phyloP scores from a whole-genome alignment of 2,113 vertebrate genomes.

The Neolamprologus longior region DNA sequence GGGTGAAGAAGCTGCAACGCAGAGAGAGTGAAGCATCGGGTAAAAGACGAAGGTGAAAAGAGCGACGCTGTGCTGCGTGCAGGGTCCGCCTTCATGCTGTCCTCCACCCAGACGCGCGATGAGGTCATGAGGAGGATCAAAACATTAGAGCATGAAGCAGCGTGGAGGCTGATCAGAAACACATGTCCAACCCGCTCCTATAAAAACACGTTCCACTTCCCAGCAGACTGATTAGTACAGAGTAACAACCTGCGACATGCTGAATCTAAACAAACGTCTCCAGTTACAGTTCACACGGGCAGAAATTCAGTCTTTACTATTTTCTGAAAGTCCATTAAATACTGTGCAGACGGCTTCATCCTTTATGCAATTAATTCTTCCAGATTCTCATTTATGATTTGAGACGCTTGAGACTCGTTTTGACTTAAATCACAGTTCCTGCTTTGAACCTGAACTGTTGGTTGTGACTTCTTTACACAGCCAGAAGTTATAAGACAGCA shows the following conservation, averaged over 20 bases:
- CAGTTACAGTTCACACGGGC: neutral
- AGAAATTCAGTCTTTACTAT: rapidly evolving
- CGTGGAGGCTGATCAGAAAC: constrained; percentile 31
- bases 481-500: rapidly evolving
- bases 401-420: neutral
- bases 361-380: rapidly evolving
- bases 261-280: neutral
- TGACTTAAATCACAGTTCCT: neutral
- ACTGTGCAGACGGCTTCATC: neutral
- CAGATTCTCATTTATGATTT: neutral
- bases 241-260: neutral
- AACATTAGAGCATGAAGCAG: constrained; percentile 4
- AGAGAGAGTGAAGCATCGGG: neutral
- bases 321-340: neutral
- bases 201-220: neutral
- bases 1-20: neutral
- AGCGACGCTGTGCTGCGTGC: neutral
- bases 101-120: neutral
- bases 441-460: neutral
- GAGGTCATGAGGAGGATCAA: constrained; percentile 35
- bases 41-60: neutral
- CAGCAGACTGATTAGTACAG: neutral
- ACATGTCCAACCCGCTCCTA: neutral
- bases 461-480: neutral
- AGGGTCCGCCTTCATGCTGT: neutral